A percentile compares a stretch with the other conserved stretches of the same genome.
Conservation (phyloP, 2,113 vertebrate species). For the Furnarius figulus region DNA sequence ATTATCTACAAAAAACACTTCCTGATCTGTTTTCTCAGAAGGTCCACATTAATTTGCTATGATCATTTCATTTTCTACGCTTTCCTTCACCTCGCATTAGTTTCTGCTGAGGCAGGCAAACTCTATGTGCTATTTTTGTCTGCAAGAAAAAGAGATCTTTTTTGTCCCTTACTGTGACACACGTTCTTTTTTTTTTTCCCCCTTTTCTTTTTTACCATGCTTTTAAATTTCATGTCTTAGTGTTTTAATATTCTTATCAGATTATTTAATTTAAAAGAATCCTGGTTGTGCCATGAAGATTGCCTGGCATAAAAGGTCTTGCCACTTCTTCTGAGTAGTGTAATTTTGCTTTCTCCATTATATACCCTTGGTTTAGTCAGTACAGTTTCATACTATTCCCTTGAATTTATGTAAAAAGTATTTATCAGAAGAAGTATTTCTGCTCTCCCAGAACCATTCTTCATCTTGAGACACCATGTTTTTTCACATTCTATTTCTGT, state of each 20-base stretch:
- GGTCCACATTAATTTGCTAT: slow-evolving; percentile 56
- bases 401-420: not conserved
- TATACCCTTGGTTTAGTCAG: not conserved
- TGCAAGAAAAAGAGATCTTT: slow-evolving; percentile 36
- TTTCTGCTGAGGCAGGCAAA: slow-evolving; percentile 57
- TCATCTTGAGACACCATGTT: not conserved
- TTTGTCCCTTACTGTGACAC: slow-evolving; percentile 16
- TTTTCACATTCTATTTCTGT: not conserved
- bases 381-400: not conserved
- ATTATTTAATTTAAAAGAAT: slow-evolving; percentile 29
- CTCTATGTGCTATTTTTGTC: not conserved
- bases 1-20: slow-evolving; percentile 51
- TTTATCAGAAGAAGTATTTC: not conserved
- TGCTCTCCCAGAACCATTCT: not conserved
- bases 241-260: slow-evolving; percentile 26
- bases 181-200: not conserved
- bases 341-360: not conserved
- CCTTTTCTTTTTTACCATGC: not conserved
- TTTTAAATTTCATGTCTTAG: not conserved
- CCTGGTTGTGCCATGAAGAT: not conserved
- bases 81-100: slow-evolving; percentile 32
- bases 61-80: slow-evolving; percentile 42
- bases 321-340: not conserved
- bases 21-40: slow-evolving; percentile 41
- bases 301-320: not conserved